phyloP scores from a whole-genome alignment of 1,140 invertebrate species.

The Drosophila eugracilis region DNA sequence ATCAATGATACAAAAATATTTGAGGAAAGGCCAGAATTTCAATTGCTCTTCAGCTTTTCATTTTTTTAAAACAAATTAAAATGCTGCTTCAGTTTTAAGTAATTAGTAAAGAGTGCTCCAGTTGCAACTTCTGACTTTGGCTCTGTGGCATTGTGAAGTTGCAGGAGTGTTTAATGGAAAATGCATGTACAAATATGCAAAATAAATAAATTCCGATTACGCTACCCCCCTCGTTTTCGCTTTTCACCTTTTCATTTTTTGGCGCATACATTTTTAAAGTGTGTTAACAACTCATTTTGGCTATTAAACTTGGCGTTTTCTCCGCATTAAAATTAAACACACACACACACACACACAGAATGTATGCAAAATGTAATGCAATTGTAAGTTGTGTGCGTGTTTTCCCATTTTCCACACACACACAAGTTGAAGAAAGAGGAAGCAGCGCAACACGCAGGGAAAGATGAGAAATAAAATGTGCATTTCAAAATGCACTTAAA shows the following conservation, averaged over 20 bases:
- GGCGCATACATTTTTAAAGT: constrained; percentile 17
- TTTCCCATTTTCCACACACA: background rate
- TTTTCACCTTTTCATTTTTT: background rate
- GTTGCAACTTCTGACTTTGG: background rate
- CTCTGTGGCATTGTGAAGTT: background rate
- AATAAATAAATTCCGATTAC: constrained; percentile 49
- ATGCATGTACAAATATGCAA: constrained; percentile 50
- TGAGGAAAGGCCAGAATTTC: too few relatives aligned
- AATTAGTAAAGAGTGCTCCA: background rate
- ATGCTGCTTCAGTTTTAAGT: too few relatives aligned
- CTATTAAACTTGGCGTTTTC: constrained; percentile 56
- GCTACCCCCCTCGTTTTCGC: background rate
- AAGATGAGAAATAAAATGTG: constrained; percentile 49
- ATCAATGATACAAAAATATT: too few relatives aligned
- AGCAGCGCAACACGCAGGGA: constrained; percentile 13
- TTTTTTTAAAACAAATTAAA: too few relatives aligned
- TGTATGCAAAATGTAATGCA: constrained; percentile 66
- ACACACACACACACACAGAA: constrained; percentile 45
- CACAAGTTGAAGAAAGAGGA: constrained; percentile 22
- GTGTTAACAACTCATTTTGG: constrained; percentile 59
- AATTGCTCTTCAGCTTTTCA: too few relatives aligned
- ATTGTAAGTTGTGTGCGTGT: constrained; percentile 44
- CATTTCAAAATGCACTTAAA: constrained; percentile 62
- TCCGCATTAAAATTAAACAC: constrained; percentile 46
- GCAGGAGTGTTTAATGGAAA: constrained; percentile 55